These are phyloP conservation scores for Volucella bombylans DNA, from an alignment of 2,888 invertebrate genomes.

Conservation along the genomic window DNA sequence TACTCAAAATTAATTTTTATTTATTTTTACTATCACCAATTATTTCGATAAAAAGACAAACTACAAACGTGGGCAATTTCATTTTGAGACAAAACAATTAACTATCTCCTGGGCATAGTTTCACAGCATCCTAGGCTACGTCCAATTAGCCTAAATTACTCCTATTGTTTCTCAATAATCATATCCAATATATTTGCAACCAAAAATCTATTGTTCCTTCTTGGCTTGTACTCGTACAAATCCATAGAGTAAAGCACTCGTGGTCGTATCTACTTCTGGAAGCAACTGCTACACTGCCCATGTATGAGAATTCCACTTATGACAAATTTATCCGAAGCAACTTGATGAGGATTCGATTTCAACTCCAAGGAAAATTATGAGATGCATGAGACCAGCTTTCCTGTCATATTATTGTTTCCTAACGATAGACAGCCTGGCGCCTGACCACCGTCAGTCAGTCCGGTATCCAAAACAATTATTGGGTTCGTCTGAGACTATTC, in stretches of 20 bases:
- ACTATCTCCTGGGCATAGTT: constrained; percentile 29
- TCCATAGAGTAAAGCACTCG: neutral
- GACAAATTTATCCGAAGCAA: constrained; percentile 21
- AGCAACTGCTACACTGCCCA: constrained; percentile 1
- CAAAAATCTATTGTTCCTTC: constrained; percentile 23
- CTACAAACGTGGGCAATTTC: too few species aligned
- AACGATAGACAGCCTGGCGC: neutral
- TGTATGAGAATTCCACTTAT: constrained; percentile 24
- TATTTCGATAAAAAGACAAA: too few species aligned
- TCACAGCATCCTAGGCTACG: constrained; percentile 9
- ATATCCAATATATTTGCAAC: constrained; percentile 25
- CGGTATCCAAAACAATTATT: constrained; percentile 38
- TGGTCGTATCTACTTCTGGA: neutral
- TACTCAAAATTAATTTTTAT: too few species aligned
- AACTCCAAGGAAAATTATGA: constrained; percentile 43
- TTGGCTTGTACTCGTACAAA: neutral
- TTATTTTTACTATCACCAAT: too few species aligned
- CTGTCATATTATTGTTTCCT: constrained; percentile 19
- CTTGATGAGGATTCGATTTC: constrained; percentile 44
- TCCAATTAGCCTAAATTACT: constrained; percentile 51
- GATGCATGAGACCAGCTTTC: constrained; percentile 20
- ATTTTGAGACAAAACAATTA: constrained; percentile 24
- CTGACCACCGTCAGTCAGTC: neutral
- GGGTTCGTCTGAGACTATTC: constrained; percentile 12
- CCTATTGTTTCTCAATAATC: constrained; percentile 48